Base-by-base conservation (phyloP, 2,888 invertebrate species). In the Sinelater perroti region DNA sequence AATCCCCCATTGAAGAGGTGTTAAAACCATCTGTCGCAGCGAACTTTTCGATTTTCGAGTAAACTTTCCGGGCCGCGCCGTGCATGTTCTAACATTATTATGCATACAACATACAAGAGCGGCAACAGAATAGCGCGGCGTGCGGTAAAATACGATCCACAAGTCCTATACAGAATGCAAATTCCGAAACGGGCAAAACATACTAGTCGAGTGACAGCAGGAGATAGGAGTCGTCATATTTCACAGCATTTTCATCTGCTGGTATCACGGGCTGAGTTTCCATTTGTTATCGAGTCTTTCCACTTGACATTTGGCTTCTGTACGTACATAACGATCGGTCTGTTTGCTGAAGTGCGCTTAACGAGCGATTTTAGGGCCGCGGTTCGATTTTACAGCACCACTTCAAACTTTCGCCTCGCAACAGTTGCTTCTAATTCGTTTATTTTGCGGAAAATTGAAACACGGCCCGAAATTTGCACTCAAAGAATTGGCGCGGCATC, bases 161-260 rank as follows among this genome's bases (percentile, higher is more conserved):
- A 50, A 54, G 57, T 57, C 61, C 50, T 58, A 54, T 50, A 54
- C 35, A 52, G 61, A 61, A 61, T 61, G 61, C 54, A 61, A 61
- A 61, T 61, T 57, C 30, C 46, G 53, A 54, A 54, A 46, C 55
- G 61, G 54, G 54, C 46, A 56, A 61, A 56, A 54, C 47, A 55
- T 50, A 54, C 45, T 57, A 57, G 46, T 36, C 50, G 45, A 50
- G 51, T 57, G 57, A 57, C 54, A 62, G 57, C 57, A 59, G 57
- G 60, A 66, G 66, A 64, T 66, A 64, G 63, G 54, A 62, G 65
- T 61, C 64, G 60, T 66, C 66, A 64, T 64, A 64, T 64, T 64
- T 64, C 56, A 65, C 60, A 55, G 60, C 56, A 63, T 63, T 65
- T 65, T 65, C 64, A 58, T 66, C 66, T 63, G 61, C 49, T 61